These are phyloP conservation scores for Orussus abietinus DNA, from an alignment of 1,140 invertebrate species.

Conservation along the genomic window DNA sequence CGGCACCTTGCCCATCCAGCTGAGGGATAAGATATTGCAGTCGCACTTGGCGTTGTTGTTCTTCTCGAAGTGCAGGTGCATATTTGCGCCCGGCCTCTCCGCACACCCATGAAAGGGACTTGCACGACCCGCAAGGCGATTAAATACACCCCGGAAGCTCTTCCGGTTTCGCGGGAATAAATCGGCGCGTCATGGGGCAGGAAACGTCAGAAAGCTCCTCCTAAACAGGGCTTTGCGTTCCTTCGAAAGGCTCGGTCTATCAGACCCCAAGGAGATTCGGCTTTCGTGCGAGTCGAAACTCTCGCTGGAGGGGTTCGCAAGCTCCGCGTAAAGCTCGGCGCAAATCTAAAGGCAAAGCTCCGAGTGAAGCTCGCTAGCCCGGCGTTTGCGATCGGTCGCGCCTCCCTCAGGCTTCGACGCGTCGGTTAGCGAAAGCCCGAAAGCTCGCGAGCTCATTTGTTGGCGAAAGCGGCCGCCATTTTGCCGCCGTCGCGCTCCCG, in stretches of 20 bases:
- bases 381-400: slow-evolving; percentile 7
- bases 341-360: background rate
- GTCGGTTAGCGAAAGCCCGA: slow-evolving; percentile 1
- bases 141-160: slow-evolving; percentile 14
- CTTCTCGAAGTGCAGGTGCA: slow-evolving; percentile 91
- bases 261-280: background rate
- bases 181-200: slow-evolving; percentile 6
- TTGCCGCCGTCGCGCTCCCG: slow-evolving; percentile 24
- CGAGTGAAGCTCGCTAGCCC: background rate
- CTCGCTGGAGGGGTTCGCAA: slow-evolving; percentile 5
- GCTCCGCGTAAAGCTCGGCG: background rate
- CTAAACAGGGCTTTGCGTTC: too few species aligned
- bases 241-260: too few species aligned
- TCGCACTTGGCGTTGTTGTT: slow-evolving; percentile 90
- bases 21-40: slow-evolving; percentile 89
- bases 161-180: slow-evolving; percentile 10
- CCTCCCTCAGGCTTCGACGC: background rate
- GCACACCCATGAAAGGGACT: slow-evolving; percentile 23
- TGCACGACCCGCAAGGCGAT: background rate
- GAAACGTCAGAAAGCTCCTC: slow-evolving; percentile 6
- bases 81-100: slow-evolving; percentile 41
- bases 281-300: background rate
- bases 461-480: slow-evolving; percentile 37
- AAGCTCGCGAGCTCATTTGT: slow-evolving; percentile 27
- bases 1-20: slow-evolving; percentile 97